A percentile compares a stretch with the other conserved stretches of the same genome.
These are phyloP conservation scores for Elephas maximus DNA, from an alignment of 2,113 vertebrate genomes.

Conservation along the genomic window DNA sequence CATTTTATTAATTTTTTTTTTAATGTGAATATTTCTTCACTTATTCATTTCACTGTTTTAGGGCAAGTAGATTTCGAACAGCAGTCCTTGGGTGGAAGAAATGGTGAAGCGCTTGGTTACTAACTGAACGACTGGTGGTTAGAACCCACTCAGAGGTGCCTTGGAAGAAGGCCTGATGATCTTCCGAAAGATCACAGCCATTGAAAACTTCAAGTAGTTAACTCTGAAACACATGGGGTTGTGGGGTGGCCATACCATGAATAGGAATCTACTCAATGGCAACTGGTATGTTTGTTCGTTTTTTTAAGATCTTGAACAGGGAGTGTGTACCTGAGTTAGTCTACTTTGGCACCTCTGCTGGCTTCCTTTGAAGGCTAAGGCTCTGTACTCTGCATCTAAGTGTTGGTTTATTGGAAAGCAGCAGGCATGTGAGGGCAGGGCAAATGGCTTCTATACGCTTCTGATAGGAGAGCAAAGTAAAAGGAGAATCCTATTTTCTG, in stretches of 20 bases:
- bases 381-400: not conserved
- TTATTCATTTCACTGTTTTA: constrained; percentile 21
- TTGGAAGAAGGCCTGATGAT: not conserved
- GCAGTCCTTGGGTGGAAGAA: not conserved
- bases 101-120: not conserved
- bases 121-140: not conserved
- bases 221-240: not conserved
- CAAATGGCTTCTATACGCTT: not conserved
- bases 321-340: not conserved
- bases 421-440: not conserved
- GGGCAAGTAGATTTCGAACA: not conserved
- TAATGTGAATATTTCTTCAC: not conserved
- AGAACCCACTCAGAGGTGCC: not conserved
- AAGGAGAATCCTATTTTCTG: not conserved
- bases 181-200: not conserved
- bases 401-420: not conserved
- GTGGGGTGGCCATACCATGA: too few relatives aligned
- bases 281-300: not conserved
- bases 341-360: not conserved
- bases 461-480: not conserved
- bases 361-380: not conserved
- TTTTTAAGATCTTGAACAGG: not conserved
- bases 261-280: too few relatives aligned
- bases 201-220: not conserved
- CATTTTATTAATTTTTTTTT: not conserved